A percentile compares a stretch with the other conserved stretches of the same genome.
phyloP scores from a whole-genome alignment of 2,888 invertebrate genomes.

The Calameuta filiformis region DNA sequence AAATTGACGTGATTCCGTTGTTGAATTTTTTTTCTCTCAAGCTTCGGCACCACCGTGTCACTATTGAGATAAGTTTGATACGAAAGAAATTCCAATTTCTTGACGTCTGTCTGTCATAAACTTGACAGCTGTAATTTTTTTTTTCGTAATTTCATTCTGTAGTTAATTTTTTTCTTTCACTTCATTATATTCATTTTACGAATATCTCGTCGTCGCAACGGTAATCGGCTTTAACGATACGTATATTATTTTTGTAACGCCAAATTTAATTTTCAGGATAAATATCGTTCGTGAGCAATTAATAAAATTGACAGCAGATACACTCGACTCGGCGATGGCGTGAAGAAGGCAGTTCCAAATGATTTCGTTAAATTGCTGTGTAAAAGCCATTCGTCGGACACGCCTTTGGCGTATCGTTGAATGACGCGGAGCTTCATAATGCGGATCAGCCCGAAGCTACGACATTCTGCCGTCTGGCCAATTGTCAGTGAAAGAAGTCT shows the following conservation, averaged over 20 bases:
- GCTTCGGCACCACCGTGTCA: neutral
- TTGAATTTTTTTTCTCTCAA: neutral
- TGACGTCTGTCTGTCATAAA: neutral
- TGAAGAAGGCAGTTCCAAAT: neutral
- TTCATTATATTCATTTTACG: conserved; percentile 23
- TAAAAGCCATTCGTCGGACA: neutral
- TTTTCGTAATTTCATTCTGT: neutral
- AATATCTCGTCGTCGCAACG: neutral
- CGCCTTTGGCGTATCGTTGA: neutral
- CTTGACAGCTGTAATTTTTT: neutral
- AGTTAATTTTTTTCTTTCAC: conserved; percentile 6
- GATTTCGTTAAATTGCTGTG: neutral
- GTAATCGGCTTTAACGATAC: too few species aligned
- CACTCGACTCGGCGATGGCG: neutral
- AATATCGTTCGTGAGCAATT: neutral
- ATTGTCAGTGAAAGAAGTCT: neutral
- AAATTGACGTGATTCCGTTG: neutral
- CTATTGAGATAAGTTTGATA: neutral
- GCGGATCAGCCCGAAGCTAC: neutral
- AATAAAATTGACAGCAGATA: neutral
- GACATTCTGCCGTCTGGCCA: neutral
- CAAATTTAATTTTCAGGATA: neutral
- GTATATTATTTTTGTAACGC: neutral
- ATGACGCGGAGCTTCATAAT: neutral
- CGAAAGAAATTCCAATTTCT: neutral